Evolutionary conservation across 2,113 vertebrate genomes (phyloP), one percentile per base, ranked within the genome.

Genomic region (Rhizomys pruinosus): DNA sequence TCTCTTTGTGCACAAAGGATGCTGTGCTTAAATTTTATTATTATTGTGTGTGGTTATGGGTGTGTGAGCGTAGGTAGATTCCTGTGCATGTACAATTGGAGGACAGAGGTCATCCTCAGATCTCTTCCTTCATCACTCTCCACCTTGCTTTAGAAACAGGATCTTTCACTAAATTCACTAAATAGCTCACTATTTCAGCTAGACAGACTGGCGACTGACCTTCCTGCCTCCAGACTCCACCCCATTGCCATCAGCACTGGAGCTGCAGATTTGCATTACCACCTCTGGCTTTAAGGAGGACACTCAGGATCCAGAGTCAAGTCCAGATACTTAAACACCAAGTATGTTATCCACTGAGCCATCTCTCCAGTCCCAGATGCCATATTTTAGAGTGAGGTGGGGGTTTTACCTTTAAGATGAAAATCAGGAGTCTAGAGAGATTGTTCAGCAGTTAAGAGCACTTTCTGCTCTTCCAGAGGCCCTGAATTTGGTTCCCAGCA

Each of bases 341-440:
- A 34, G 27, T 32, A 10, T 4, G 44, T 52, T 34, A 39, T 4
- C 61, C 61, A 23, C 1, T 8, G 61, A 66, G 27, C 39, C 80
- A 44, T 82, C 59, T 44, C 39, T 32, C 61, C 44, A 34, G 27
- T 7, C 61, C 39, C 3, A 6, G 4, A 34, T 29, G 17, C 63
- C 47, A 79, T 82, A 52, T 91, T 94, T 77, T 87, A 44, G 72
- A 92, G 44, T 23, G 87, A 52, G 47, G 47, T n/a, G n/a, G n/a
- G n/a, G n/a, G n/a, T 88, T 63, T 59, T 89, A 44, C 81, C 72
- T 73, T 79, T 90, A 78, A 88, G 80, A 66, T 42, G 77, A 90
- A 91, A 85, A 52, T 52, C 47, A 52, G 47, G 11, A 17, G 8
- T 3, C 17, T 76, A 16, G 17, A 77, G 47, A 55, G 74, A 11